Base-by-base conservation (phyloP, 2,888 invertebrate species). In the Rhogogaster chlorosoma region DNA sequence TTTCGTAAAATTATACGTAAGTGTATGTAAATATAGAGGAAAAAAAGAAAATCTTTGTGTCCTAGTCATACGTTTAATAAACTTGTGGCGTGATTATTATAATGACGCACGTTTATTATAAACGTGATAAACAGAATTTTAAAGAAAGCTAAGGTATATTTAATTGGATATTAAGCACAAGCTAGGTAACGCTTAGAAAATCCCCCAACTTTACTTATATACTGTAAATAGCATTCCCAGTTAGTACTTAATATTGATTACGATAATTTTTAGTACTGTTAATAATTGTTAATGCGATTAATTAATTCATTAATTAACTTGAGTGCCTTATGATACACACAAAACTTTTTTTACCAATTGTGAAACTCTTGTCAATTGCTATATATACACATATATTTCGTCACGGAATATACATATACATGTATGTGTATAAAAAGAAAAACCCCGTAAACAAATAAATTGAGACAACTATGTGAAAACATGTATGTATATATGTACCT, bases 311-410 rank as follows among this genome's bases (percentile, higher is more conserved):
- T 49, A 77, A 77, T 84, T 64, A 78, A 86, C 86, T 86, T 42
- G 49, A 49, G 84, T 85, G 77, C 87, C 84, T 86, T 86, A n/a
- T n/a, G 83, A 86, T 87, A 83, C 80, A 86, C 86, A 86, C 77
- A n/a, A 26, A 80, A 49, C 78, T 67, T 86, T 84, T 87, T 89
- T 90, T 89, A 90, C 89, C 73, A 87, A 86, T 88, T 84, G 83
- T 87, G 86, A 86, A 86, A 85, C 87, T 87, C 87, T 89, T 87
- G 88, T 88, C 88, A 87, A 87, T 83, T 85, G 85, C 7, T 53
- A 61, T 82, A 70, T 32, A 85, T 71, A 85, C 61, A 49, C 61
- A 57, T 61, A 49, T 77, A 49, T 29, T 32, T 45, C 45, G 10
- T 45, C 73, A 45, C 45, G 15, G 36, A 57, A 80, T 18, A 22